Percentiles rank a stretch among this genome's conserved stretches.
Evolutionary conservation across 2,888 invertebrate species (phyloP).

Genomic region (Fragum whitleyi): DNA sequence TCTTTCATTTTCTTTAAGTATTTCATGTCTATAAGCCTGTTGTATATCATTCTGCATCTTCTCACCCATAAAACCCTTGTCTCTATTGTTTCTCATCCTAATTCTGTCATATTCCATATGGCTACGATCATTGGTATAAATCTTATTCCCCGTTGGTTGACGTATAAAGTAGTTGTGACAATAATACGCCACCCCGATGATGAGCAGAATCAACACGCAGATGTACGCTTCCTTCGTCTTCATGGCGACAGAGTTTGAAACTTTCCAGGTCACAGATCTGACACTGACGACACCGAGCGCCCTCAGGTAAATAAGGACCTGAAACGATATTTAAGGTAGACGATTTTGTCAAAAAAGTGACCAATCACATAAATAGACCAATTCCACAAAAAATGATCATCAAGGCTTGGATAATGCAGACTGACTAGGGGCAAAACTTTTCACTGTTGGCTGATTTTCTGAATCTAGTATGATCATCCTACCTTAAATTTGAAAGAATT

Average conservation of each 20-base stretch:
- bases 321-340: not conserved
- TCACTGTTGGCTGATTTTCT: too few relatives aligned
- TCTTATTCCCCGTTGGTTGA: not conserved
- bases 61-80: not conserved
- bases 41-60: not conserved
- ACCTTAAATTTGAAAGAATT: too few relatives aligned
- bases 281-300: not conserved
- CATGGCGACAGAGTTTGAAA: not conserved
- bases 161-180: not conserved
- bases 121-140: not conserved
- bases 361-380: too few relatives aligned
- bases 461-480: too few relatives aligned
- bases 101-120: not conserved
- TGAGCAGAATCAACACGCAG: not conserved
- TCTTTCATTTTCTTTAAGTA: not conserved
- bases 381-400: too few relatives aligned
- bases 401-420: too few relatives aligned
- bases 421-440: too few relatives aligned
- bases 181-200: constrained; percentile 2
- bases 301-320: not conserved
- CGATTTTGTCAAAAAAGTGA: not conserved
- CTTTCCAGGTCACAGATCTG: not conserved
- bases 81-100: not conserved
- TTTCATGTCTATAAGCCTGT: not conserved
- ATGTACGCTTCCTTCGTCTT: not conserved